Evolutionary conservation across 1,140 invertebrate species (phyloP).

Genomic region (Orius insidiosus): DNA sequence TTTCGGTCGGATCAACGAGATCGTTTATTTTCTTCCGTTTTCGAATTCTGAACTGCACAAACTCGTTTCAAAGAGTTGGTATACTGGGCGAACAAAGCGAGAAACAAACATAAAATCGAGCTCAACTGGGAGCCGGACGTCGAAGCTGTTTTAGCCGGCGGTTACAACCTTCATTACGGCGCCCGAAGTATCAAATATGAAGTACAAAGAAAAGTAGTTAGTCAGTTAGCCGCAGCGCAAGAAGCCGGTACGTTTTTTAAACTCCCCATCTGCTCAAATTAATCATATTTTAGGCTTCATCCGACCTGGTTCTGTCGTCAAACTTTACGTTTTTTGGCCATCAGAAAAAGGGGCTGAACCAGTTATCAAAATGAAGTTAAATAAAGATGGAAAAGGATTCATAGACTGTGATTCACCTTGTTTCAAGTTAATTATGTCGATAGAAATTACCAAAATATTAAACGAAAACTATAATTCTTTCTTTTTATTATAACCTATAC

Average conservation of each 20-base stretch:
- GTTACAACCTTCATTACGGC: conserved; percentile 81
- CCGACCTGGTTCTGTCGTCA: not conserved
- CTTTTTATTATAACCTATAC: too few species aligned
- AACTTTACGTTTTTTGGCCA: not conserved
- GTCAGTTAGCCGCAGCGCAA: conserved; percentile 42
- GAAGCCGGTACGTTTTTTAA: conserved; percentile 18
- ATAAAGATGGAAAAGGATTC: not conserved
- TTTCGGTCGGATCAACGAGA: conserved; percentile 88
- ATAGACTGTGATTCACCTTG: not conserved
- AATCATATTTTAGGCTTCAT: not conserved
- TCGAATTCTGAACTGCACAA: conserved; percentile 61
- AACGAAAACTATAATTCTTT: not conserved
- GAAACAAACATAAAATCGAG: conserved; percentile 57
- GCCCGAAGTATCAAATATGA: conserved; percentile 84
- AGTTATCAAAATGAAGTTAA: not conserved
- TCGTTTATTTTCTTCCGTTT: conserved; percentile 87
- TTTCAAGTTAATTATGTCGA: not conserved
- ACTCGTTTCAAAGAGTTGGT: conserved; percentile 65
- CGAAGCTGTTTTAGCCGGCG: conserved; percentile 63
- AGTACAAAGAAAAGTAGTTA: conserved; percentile 72
- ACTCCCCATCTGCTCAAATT: too few species aligned
- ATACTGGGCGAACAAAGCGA: conserved; percentile 54
- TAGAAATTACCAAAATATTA: not conserved
- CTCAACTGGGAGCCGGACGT: conserved; percentile 74
- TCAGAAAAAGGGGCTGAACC: not conserved